phyloP scores from a whole-genome alignment of 2,113 vertebrate species.

The Crotophaga sulcirostris region DNA sequence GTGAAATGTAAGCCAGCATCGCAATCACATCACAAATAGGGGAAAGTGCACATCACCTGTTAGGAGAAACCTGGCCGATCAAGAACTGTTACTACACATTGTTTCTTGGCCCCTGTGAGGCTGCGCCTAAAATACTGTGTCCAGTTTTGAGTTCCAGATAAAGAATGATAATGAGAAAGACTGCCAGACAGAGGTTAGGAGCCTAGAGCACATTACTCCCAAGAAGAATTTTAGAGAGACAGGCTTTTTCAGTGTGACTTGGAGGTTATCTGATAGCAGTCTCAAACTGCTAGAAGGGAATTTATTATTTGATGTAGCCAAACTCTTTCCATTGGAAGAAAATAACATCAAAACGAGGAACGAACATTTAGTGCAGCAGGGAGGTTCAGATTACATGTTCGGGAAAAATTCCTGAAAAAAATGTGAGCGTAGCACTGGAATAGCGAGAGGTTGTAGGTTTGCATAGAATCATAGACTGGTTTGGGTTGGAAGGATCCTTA shows the following conservation, averaged over 20 bases:
- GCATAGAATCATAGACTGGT: too few species aligned
- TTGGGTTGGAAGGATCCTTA: too few species aligned
- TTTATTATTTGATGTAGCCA: not conserved
- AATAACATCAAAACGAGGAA: not conserved
- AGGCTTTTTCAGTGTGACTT: rapidly evolving
- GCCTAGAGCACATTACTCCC: not conserved
- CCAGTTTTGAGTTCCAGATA: not conserved
- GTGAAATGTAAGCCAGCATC: not conserved
- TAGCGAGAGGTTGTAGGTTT: not conserved
- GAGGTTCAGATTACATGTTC: not conserved
- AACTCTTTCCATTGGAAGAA: not conserved
- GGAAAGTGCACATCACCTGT: not conserved
- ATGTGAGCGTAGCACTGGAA: not conserved
- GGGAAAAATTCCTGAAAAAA: not conserved
- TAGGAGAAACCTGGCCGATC: not conserved
- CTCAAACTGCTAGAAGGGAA: not conserved
- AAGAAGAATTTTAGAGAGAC: not conserved
- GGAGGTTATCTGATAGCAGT: not conserved
- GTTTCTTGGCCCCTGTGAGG: not conserved
- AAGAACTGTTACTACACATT: rapidly evolving
- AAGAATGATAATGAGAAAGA: rapidly evolving
- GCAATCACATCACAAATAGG: not conserved
- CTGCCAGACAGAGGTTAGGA: not conserved
- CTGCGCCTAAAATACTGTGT: not conserved
- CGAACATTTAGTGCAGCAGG: not conserved